Evolutionary conservation across 2,113 vertebrate species (phyloP), one percentile per base, ranked within the genome.

Genomic region (Nothocercus julius): DNA sequence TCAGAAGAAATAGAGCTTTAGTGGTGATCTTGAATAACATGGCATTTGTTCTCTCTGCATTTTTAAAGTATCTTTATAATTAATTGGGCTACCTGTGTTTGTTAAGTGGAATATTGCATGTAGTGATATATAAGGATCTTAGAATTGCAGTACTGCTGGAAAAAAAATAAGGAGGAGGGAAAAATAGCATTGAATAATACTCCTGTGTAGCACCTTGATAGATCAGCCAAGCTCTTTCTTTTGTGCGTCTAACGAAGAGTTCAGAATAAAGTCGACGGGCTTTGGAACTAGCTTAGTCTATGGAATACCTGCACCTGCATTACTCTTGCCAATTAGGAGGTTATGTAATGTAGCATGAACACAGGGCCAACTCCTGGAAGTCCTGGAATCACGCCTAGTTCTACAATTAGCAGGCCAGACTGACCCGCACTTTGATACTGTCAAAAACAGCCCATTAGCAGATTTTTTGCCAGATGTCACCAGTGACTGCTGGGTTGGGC

Each of bases 381-480:
- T 92, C 68, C 53, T 96, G 91, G 92, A 85, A 32, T 96, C 77
- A 63, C 89, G 95, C 96, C 94, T 76, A 73, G 82, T 95, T 96
- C 73, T 94, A 88, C 92, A 73, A 85, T 96, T 95, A 95, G 89
- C 82, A 88, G 79, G 30, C 73, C 54, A 95, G 83, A 69, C 76
- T 92, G 82, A 88, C 87, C 77, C 45, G 92, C 0, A 0, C 49
- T 90, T 92, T 94, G 91, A 86, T 54, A 7, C 36, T 77, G 53
- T 88, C 76, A 86, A 51, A 92, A 92, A 1, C 51, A 88, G 40
- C 74, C 38, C 9, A 2, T 66, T 87, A 88, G 85, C 32, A 79
- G 72, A 82, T 53, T 59, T 93, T 87, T 91, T 91, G 64, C 82
- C 61, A 20, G 22, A 81, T 93, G 61, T 7, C 58, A 73, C 67